Percentiles rank a stretch among this genome's conserved stretches.
Conservation (phyloP, 2,113 vertebrate genomes). For the Oncorhynchus clarkii region DNA sequence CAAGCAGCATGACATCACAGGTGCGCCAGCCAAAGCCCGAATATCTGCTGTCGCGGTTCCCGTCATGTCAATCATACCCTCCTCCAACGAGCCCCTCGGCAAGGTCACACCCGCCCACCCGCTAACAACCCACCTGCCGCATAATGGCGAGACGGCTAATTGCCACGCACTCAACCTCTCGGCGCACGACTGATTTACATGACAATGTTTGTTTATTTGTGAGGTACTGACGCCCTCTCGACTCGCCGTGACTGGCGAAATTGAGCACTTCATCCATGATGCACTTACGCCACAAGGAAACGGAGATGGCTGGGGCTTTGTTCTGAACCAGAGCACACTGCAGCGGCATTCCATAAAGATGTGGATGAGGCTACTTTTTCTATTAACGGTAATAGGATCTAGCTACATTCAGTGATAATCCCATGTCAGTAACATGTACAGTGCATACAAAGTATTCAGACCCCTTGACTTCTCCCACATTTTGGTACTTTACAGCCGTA, state of each 20-base stretch:
- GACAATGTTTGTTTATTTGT: slow-evolving; percentile 62
- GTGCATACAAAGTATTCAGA: too few species aligned
- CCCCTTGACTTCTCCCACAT: too few species aligned
- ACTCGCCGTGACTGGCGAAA: slow-evolving; percentile 28
- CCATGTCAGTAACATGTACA: not conserved
- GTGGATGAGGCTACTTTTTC: not conserved
- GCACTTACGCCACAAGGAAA: slow-evolving; percentile 13
- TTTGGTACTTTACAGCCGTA: too few species aligned
- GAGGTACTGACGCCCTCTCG: not conserved
- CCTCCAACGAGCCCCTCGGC: slow-evolving; percentile 49
- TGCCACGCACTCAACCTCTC: slow-evolving; percentile 42
- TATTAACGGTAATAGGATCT: not conserved
- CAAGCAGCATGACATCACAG: slow-evolving; percentile 99
- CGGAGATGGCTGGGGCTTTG: not conserved
- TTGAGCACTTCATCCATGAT: slow-evolving; percentile 38
- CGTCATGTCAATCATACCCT: slow-evolving; percentile 47
- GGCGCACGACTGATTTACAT: slow-evolving; percentile 53
- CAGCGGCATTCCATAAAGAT: not conserved
- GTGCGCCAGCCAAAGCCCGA: slow-evolving; percentile 58
- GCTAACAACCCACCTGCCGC: slow-evolving; percentile 26
- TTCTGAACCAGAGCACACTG: not conserved
- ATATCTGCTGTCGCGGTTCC: slow-evolving; percentile 19
- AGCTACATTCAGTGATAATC: not conserved
- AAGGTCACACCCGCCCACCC: slow-evolving; percentile 52
- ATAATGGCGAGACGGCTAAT: slow-evolving; percentile 58